These are phyloP conservation scores for Baccha elongata DNA, from an alignment of 2,888 invertebrate genomes.

Conservation along the genomic window DNA sequence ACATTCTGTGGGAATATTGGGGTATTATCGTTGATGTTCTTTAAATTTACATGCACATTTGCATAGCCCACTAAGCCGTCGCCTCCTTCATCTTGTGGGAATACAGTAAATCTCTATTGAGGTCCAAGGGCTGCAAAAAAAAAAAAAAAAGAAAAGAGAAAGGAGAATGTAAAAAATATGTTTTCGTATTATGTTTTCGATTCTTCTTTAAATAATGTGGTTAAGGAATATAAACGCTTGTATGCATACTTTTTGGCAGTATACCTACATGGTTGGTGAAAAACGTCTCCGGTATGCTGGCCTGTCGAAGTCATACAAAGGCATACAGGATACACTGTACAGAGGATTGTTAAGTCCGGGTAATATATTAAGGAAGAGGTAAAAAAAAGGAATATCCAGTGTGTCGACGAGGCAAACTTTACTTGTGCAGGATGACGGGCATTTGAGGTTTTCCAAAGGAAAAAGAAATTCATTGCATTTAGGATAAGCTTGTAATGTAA, in stretches of 20 bases:
- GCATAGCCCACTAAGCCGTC: constrained; percentile 98
- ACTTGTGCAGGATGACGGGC: constrained; percentile 8
- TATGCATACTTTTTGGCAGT: constrained; percentile 46
- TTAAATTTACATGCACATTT: constrained; percentile 97
- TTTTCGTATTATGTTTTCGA: constrained; percentile 35
- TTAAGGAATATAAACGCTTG: constrained; percentile 20
- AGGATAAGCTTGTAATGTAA: constrained; percentile 29
- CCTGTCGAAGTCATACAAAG: constrained; percentile 47
- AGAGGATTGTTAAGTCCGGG: constrained; percentile 30
- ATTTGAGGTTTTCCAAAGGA: not conserved
- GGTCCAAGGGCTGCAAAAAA: constrained; percentile 96
- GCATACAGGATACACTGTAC: not conserved
- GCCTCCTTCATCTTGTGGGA: constrained; percentile 97
- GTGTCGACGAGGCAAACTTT: constrained; percentile 12
- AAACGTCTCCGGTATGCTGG: constrained; percentile 38
- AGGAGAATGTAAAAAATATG: constrained; percentile 47
- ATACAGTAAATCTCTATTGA: constrained; percentile 97
- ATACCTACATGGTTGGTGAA: constrained; percentile 46
- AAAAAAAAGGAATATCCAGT: constrained; percentile 28
- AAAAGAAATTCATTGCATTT: constrained; percentile 43
- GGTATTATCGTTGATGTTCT: constrained; percentile 98
- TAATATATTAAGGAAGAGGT: constrained; percentile 49
- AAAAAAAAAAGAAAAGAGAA: constrained; percentile 76
- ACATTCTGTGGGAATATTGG: constrained; percentile 98
- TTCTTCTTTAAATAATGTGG: constrained; percentile 17